These are phyloP conservation scores for Ephydatia muelleri DNA, from an alignment of 37 sponge, comb jelly and placozoan species.

Conservation along the genomic window DNA sequence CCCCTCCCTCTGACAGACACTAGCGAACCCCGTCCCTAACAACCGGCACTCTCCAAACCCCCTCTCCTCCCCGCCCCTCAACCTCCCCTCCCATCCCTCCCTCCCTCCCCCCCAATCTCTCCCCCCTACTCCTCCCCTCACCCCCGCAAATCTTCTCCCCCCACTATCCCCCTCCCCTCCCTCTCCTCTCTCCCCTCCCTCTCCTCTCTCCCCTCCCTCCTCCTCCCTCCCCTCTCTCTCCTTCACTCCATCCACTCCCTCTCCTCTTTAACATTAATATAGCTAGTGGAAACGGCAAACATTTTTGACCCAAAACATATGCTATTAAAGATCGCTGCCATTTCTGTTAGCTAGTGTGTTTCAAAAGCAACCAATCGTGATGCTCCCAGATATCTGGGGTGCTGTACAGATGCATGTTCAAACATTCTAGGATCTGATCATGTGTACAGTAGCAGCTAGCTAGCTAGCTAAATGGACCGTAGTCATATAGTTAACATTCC, in stretches of 20 bases:
- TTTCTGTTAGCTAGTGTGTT: no score
- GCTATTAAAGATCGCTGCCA: no score
- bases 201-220: conserved; percentile 23
- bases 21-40: conserved; percentile 8
- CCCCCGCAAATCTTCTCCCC: conserved; percentile 36
- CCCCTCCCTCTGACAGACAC: conserved; percentile 31
- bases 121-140: neutral
- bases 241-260: conserved; percentile 22
- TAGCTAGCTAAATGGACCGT: no score
- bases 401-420: no score
- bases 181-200: conserved; percentile 19
- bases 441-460: no score
- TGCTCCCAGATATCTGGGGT: no score
- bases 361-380: no score
- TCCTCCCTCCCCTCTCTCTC: neutral
- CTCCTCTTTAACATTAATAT: neutral
- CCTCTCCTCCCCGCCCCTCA: neutral
- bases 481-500: no score
- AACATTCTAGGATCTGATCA: no score
- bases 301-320: neutral
- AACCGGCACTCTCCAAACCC: conserved; percentile 15
- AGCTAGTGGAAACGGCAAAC: neutral
- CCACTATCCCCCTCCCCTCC: conserved; percentile 46
- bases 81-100: neutral
- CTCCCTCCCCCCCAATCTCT: neutral